Evolutionary conservation across 2,113 vertebrate species (phyloP).

Genomic region (Coturnix japonica): DNA sequence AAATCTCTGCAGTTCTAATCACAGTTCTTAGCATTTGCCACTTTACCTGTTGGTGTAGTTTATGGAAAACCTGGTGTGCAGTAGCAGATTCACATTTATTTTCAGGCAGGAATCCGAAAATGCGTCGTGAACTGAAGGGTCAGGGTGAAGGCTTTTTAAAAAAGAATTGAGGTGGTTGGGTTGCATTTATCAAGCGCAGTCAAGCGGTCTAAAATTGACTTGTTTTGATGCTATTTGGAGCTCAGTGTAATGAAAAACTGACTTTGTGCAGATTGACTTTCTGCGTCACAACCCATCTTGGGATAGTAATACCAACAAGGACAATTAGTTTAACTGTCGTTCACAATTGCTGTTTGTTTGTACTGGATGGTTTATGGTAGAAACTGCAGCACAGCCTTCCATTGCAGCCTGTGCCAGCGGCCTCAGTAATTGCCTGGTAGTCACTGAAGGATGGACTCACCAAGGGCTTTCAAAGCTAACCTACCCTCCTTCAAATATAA

Average conservation of each 20-base stretch:
- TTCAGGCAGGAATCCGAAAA: slow-evolving; percentile 57
- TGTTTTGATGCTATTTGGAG: slow-evolving; percentile 62
- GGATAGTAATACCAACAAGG: neutral
- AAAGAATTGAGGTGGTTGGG: neutral
- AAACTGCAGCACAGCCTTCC: neutral
- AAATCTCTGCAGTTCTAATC: neutral
- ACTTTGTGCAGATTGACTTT: neutral
- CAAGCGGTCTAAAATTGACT: slow-evolving; percentile 19
- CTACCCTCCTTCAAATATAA: slow-evolving; percentile 25
- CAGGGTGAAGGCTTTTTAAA: slow-evolving; percentile 13
- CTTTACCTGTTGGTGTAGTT: neutral
- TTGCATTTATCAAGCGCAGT: neutral
- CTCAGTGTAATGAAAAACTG: neutral
- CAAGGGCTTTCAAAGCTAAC: slow-evolving; percentile 9
- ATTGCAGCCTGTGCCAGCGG: neutral
- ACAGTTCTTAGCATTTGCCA: neutral
- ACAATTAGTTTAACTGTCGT: neutral
- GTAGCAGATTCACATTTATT: neutral
- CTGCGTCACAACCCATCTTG: neutral
- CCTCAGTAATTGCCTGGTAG: slow-evolving; percentile 29
- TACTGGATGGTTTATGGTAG: slow-evolving; percentile 15
- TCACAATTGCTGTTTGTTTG: slow-evolving; percentile 38
- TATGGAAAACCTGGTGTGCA: neutral
- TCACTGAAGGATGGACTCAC: neutral
- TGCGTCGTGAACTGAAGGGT: neutral